Base-by-base conservation (phyloP, 2,797 vertebrate species). In the Mus caroli region DNA sequence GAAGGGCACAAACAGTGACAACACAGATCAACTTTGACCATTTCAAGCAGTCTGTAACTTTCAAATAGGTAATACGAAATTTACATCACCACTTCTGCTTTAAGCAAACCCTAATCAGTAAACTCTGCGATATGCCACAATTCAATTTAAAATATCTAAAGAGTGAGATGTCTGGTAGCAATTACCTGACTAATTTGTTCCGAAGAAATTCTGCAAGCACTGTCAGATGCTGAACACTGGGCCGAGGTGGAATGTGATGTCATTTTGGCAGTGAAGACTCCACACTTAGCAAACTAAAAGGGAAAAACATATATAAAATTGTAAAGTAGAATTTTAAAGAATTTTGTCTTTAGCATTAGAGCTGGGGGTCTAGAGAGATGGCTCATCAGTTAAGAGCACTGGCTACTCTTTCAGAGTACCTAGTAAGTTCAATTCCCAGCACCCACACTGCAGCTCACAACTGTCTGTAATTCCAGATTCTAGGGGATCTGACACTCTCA, bases 161-260 rank as follows among this genome's bases (percentile, higher is more conserved):
- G 93, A 94, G 88, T 0, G 95, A 22, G 17, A 92, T 56, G 73
- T 8, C 37, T 46, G 69, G 75, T 86, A 94, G 54, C 54, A 6
- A 80, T 12, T 98, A 99, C 99, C 99, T 99, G 99, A 97, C 98
- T 99, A 77, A 98, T 98, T 76, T 99, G 99, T 95, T 99, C 99
- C 0, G 99, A 97, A 64, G 99, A 96, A 69, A 98, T 97, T 97
- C 99, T 99, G 98, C 98, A 99, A 98, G 99, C 92, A 86, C 98
- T 98, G 97, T 98, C 98, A 95, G 99, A 98, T 96, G 98, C 96
- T 92, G 98, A 97, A 93, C 98, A 96, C 94, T 99, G 99, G 97
- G 98, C 96, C 97, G 99, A 98, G 92, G 97, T 97, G 79, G 99
- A 96, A 97, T 98, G 97, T n/a, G 99, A 99, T 98, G 98, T 99